Conservation (phyloP, 2,113 vertebrate genomes). For the Panthera leo region DNA sequence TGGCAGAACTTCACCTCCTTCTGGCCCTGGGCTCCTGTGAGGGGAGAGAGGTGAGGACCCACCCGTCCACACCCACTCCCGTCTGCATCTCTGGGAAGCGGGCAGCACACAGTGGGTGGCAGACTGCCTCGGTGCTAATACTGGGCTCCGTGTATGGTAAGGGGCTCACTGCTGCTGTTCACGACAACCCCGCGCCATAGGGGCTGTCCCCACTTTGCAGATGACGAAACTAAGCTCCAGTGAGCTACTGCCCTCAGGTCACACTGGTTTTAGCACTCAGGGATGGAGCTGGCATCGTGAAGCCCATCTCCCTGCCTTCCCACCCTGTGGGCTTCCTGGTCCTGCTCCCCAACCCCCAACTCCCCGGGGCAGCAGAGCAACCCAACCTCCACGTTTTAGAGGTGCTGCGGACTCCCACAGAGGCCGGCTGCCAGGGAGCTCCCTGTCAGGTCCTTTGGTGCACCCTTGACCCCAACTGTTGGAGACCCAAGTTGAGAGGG, state of each 20-base stretch:
- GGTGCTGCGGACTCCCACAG: neutral
- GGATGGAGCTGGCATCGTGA: neutral
- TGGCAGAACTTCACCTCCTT: slow-evolving; percentile 56
- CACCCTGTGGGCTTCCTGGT: neutral
- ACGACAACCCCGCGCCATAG: neutral
- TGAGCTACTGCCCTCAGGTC: neutral
- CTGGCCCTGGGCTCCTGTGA: neutral
- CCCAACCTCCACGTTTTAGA: neutral
- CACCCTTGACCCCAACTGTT: slow-evolving; percentile 29
- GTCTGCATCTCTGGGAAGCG: neutral
- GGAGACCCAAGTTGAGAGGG: slow-evolving; percentile 36
- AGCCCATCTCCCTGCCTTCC: neutral
- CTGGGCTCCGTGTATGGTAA: neutral
- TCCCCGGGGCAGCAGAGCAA: neutral
- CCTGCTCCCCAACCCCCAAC: neutral
- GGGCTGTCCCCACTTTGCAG: neutral
- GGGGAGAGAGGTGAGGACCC: neutral
- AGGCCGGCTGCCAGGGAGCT: neutral
- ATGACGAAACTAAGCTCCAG: neutral
- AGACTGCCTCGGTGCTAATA: neutral
- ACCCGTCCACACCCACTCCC: neutral
- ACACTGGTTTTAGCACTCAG: neutral
- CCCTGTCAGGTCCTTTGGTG: neutral
- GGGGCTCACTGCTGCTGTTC: neutral
- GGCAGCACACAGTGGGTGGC: neutral